Evolutionary conservation across 2,888 invertebrate genomes (phyloP).

Genomic region (Ctenicera cuprea): DNA sequence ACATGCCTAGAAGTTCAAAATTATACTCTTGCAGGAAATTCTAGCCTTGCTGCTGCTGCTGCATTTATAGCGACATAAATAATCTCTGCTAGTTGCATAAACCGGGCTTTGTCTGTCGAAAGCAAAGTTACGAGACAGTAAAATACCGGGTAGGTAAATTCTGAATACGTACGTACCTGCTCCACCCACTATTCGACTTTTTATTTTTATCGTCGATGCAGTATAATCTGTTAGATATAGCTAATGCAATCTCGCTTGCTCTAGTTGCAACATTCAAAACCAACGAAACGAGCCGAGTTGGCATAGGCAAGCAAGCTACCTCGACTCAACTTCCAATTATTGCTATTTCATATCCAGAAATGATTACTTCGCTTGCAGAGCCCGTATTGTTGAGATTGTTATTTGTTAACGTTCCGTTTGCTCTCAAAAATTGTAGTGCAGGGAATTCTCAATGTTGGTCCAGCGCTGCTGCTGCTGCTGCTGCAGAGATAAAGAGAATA

Average conservation of each 20-base stretch:
- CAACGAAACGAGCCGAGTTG: conserved; percentile 28
- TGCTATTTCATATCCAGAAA: conserved; percentile 40
- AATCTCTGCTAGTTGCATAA: conserved; percentile 20
- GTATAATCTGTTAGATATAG: conserved; percentile 41
- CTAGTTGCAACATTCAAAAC: conserved; percentile 48
- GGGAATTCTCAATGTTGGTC: conserved; percentile 16
- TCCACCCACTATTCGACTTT: conserved; percentile 21
- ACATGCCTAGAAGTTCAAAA: background rate
- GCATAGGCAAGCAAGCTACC: conserved; percentile 8
- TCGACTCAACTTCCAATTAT: conserved; percentile 28
- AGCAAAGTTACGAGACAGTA: conserved; percentile 28
- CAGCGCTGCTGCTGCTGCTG: conserved; percentile 25
- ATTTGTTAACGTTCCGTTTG: conserved; percentile 40
- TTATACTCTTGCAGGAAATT: background rate
- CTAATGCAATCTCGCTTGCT: conserved; percentile 52
- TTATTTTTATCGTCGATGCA: conserved; percentile 38
- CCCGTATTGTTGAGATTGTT: conserved; percentile 27
- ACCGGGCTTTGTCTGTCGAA: conserved; percentile 31
- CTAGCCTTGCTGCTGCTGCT: background rate
- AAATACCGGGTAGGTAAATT: conserved; percentile 28
- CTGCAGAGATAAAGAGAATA: background rate
- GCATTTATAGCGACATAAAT: conserved; percentile 18
- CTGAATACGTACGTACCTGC: too few relatives aligned
- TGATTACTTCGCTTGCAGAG: conserved; percentile 34
- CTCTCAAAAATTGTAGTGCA: conserved; percentile 28